These are phyloP conservation scores for Forbesichthys agassizii DNA, from an alignment of 2,113 vertebrate species.

Conservation along the genomic window DNA sequence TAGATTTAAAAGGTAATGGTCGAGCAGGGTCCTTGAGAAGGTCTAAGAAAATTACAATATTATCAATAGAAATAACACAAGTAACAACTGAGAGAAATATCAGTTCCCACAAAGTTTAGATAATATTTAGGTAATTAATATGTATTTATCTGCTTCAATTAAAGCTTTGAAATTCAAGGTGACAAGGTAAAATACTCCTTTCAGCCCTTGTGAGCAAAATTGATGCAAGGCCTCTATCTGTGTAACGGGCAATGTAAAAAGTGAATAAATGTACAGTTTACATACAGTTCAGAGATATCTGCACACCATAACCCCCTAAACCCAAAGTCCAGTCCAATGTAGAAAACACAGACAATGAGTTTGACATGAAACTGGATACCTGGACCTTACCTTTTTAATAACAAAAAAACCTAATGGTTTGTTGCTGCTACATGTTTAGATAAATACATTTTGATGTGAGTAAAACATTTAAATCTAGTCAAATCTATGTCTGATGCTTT, in stretches of 20 bases:
- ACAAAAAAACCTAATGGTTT: too few species aligned
- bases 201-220: conserved; percentile 18
- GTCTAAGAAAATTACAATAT: conserved; percentile 30
- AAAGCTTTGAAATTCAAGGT: conserved; percentile 4
- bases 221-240: conserved; percentile 1
- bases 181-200: conserved; percentile 8
- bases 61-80: conserved; percentile 20
- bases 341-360: conserved; percentile 16
- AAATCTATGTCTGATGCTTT: not conserved
- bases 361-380: conserved; percentile 38
- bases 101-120: conserved; percentile 6
- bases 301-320: conserved; percentile 34
- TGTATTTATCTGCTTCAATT: not conserved
- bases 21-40: conserved; percentile 49
- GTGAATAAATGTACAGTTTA: conserved; percentile 40
- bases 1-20: conserved; percentile 25
- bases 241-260: conserved; percentile 27
- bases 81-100: conserved; percentile 15
- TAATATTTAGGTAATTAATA: too few species aligned
- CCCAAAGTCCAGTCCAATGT: conserved; percentile 1
- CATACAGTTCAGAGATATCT: conserved; percentile 37
- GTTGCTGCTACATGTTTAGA: too few species aligned
- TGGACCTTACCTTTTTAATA: conserved; percentile 18
- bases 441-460: too few species aligned
- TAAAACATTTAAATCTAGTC: too few species aligned